Evolutionary conservation across 2,888 invertebrate species (phyloP).

Genomic region (Lysandra bellargus): DNA sequence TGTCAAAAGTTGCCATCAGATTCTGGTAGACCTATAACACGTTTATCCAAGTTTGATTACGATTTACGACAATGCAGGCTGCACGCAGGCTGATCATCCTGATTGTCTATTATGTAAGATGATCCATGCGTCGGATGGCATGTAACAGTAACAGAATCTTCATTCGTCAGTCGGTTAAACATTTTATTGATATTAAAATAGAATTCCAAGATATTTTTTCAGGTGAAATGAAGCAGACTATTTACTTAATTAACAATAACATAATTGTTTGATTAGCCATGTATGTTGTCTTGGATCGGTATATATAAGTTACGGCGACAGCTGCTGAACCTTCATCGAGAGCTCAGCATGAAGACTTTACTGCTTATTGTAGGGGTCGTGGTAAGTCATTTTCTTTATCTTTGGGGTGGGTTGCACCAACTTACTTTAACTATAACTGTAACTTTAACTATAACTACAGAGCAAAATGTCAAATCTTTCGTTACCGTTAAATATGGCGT

Average conservation of each 20-base stretch:
- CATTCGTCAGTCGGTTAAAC: not conserved
- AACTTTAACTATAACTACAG: too few relatives aligned
- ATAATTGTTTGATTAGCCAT: conserved; percentile 7
- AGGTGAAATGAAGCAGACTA: not conserved
- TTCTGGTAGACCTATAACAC: too few relatives aligned
- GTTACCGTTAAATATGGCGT: too few relatives aligned
- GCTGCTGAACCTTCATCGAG: not conserved
- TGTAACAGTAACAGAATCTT: not conserved
- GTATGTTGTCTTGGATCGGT: not conserved
- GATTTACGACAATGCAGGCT: too few relatives aligned
- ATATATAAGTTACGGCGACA: not conserved
- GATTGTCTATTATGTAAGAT: too few relatives aligned
- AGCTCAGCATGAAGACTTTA: conserved; percentile 12
- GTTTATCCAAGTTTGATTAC: too few relatives aligned
- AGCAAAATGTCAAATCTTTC: too few relatives aligned
- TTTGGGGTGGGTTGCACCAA: too few relatives aligned
- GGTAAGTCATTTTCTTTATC: not conserved
- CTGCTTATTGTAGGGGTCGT: not conserved
- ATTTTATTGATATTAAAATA: not conserved
- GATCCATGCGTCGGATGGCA: too few relatives aligned
- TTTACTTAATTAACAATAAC: conserved; percentile 12
- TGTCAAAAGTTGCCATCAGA: too few relatives aligned
- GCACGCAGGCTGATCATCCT: too few relatives aligned
- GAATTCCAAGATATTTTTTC: not conserved
- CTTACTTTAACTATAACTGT: too few relatives aligned